phyloP scores from a whole-genome alignment of 2,888 invertebrate genomes.

The Hyposoter didymator region DNA sequence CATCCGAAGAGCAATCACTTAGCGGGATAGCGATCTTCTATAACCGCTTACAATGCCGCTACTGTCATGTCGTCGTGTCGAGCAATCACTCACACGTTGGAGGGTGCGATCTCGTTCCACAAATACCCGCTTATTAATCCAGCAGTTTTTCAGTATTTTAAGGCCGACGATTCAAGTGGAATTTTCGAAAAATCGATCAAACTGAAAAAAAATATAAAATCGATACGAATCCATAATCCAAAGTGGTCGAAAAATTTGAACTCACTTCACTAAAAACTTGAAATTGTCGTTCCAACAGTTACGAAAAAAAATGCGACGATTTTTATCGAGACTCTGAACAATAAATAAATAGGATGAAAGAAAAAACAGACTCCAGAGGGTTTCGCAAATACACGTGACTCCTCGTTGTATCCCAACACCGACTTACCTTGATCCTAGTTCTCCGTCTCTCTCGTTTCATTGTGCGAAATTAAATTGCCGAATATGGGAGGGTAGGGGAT shows the following conservation, averaged over 20 bases:
- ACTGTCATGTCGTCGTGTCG: constrained; percentile 78
- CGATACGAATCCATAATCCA: too few species aligned
- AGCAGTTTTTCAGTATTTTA: neutral
- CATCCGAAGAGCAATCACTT: constrained; percentile 81
- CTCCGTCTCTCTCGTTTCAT: constrained; percentile 24
- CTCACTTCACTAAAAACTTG: too few species aligned
- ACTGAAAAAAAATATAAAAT: too few species aligned
- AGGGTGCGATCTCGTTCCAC: constrained; percentile 29
- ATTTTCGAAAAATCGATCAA: too few species aligned
- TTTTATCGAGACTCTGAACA: neutral
- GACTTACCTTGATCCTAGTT: constrained; percentile 16
- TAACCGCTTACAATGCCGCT: constrained; percentile 75
- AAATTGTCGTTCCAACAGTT: too few species aligned
- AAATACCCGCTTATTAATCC: neutral
- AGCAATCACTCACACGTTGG: constrained; percentile 79
- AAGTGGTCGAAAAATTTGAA: too few species aligned
- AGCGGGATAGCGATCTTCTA: constrained; percentile 70
- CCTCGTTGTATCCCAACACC: constrained; percentile 38
- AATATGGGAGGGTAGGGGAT: constrained; percentile 34
- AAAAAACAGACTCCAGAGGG: constrained; percentile 7
- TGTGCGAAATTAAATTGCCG: constrained; percentile 61
- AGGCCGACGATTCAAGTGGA: too few species aligned
- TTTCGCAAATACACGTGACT: constrained; percentile 63
- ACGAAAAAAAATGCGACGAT: neutral
- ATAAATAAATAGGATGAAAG: constrained; percentile 18